phyloP scores from a whole-genome alignment of 2,113 vertebrate species.

The Hippopotamus amphibius region DNA sequence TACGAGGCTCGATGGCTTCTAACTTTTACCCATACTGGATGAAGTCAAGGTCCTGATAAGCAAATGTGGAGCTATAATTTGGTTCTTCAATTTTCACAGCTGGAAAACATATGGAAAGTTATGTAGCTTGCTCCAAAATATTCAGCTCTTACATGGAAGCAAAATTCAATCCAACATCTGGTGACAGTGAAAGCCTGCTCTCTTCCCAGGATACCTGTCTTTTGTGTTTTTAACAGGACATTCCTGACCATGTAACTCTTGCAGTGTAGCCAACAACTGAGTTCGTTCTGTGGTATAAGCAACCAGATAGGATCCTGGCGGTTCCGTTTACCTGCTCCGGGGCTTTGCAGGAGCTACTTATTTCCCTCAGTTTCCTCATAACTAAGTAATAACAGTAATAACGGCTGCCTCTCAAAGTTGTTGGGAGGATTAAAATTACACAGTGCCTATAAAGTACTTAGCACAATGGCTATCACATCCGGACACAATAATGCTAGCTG shows the following conservation, averaged over 20 bases:
- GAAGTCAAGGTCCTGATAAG: background rate
- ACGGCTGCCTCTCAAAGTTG: background rate
- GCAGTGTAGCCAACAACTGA: rapidly evolving
- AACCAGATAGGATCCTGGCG: background rate
- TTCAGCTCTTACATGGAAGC: background rate
- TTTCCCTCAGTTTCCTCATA: background rate
- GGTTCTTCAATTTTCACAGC: background rate
- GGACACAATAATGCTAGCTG: background rate
- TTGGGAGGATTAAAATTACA: background rate
- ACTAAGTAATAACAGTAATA: background rate
- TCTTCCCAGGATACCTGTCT: background rate
- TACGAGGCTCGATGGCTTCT: background rate
- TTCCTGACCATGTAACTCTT: background rate
- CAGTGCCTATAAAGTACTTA: background rate
- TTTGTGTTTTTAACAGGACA: background rate
- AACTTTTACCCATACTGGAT: background rate
- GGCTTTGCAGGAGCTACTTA: background rate
- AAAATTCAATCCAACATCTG: background rate
- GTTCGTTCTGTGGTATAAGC: background rate
- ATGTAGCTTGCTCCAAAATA: background rate
- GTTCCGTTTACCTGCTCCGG: background rate
- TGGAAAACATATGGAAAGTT: background rate
- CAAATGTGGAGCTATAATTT: background rate
- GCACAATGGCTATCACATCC: background rate
- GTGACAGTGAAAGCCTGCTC: background rate